phyloP scores from a whole-genome alignment of 2,888 invertebrate species.

The Euspilapteryx auroguttella region DNA sequence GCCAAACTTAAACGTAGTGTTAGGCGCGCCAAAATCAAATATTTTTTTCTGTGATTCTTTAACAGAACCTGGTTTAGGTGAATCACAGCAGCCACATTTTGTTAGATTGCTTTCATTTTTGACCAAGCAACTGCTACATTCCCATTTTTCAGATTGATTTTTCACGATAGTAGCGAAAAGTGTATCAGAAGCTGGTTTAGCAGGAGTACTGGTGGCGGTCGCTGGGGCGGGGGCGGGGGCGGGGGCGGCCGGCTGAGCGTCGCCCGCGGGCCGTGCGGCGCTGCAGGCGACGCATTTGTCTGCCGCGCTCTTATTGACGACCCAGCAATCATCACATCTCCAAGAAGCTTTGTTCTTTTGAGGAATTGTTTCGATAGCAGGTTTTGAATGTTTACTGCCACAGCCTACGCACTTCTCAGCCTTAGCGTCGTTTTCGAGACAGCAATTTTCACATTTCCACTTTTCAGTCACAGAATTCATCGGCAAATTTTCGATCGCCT shows the following conservation, averaged over 20 bases:
- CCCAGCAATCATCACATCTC: constrained; percentile 27
- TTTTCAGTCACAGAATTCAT: too few species aligned
- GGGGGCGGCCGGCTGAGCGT: too few species aligned
- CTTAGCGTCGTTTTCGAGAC: constrained; percentile 18
- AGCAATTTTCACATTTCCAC: constrained; percentile 28
- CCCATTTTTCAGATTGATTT: constrained; percentile 28
- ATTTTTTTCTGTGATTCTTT: constrained; percentile 9
- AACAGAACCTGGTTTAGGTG: constrained; percentile 13
- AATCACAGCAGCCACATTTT: constrained; percentile 32
- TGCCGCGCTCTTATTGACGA: constrained; percentile 18
- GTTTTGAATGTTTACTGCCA: constrained; percentile 14
- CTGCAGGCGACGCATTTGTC: constrained; percentile 28
- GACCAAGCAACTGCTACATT: constrained; percentile 32
- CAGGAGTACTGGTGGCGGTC: not conserved
- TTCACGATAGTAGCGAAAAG: constrained; percentile 16
- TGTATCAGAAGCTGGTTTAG: constrained; percentile 10
- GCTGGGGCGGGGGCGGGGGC: not conserved
- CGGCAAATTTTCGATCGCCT: too few species aligned
- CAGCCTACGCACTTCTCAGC: constrained; percentile 22
- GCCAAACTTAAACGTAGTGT: constrained; percentile 24
- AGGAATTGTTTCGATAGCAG: not conserved
- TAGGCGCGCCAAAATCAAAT: constrained; percentile 1
- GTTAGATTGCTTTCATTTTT: constrained; percentile 21
- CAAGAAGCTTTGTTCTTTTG: constrained; percentile 9
- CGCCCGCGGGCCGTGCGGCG: constrained; percentile 14